Evolutionary conservation across 2,888 invertebrate genomes (phyloP).

Genomic region (Tridacna crocea): DNA sequence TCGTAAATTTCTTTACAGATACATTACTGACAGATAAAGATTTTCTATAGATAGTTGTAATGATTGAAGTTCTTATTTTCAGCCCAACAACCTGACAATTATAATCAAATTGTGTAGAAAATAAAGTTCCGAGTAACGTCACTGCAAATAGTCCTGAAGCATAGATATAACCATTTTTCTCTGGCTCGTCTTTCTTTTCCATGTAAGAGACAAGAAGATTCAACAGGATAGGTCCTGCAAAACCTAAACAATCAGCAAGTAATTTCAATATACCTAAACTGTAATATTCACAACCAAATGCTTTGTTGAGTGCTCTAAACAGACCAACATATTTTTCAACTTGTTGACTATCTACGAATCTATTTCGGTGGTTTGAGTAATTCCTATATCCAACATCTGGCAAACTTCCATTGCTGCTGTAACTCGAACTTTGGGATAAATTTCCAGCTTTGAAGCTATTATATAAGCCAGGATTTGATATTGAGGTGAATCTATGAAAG

Average conservation of each 20-base stretch:
- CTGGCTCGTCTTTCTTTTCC: conserved; percentile 89
- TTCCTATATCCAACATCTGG: conserved; percentile 51
- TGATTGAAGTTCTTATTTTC: conserved; percentile 93
- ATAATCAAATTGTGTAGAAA: conserved; percentile 95
- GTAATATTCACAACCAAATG: conserved; percentile 82
- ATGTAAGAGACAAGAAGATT: conserved; percentile 92
- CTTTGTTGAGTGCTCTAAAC: conserved; percentile 73
- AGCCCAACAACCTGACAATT: conserved; percentile 90
- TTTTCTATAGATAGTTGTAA: conserved; percentile 92
- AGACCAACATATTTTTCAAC: conserved; percentile 54
- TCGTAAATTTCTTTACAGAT: conserved; percentile 82
- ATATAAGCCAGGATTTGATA: conserved; percentile 49
- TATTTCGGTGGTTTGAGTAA: background rate
- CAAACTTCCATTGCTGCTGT: conserved; percentile 41
- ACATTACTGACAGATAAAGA: conserved; percentile 86
- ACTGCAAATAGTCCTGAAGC: conserved; percentile 88
- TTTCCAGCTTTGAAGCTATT: conserved; percentile 27
- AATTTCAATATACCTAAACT: conserved; percentile 87
- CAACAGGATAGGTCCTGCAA: conserved; percentile 94
- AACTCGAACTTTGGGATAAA: conserved; percentile 29
- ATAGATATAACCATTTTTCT: conserved; percentile 83
- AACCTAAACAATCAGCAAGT: conserved; percentile 92
- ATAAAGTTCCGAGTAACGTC: conserved; percentile 90
- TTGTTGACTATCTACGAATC: background rate
- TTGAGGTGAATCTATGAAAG: conserved; percentile 69